Evolutionary conservation across 2,888 invertebrate species (phyloP).

Genomic region (Trilocha varians): DNA sequence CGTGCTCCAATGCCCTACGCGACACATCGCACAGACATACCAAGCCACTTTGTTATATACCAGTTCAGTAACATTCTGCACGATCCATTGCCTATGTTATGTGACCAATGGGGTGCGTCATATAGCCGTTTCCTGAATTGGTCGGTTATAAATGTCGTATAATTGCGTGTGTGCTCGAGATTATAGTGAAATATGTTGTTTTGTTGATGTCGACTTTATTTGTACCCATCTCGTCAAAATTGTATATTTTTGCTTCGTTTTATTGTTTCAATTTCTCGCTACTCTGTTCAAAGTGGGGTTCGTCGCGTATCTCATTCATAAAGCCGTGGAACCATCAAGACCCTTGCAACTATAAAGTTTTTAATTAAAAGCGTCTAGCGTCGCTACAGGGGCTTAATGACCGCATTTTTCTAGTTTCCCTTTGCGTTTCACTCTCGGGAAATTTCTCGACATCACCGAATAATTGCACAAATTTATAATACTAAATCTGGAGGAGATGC

Average conservation of each 20-base stretch:
- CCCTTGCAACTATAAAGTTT: slow-evolving; percentile 55
- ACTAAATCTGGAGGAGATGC: slow-evolving; percentile 39
- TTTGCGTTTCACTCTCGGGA: slow-evolving; percentile 45
- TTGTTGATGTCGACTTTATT: too few relatives aligned
- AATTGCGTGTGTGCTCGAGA: too few relatives aligned
- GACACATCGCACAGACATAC: slow-evolving; percentile 10
- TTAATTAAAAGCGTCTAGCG: slow-evolving; percentile 56
- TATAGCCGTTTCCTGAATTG: slow-evolving; percentile 17
- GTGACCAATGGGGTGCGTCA: slow-evolving; percentile 12
- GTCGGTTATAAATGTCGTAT: neutral
- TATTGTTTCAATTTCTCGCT: too few relatives aligned
- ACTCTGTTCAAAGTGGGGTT: neutral
- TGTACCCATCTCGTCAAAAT: too few relatives aligned
- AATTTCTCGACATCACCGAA: slow-evolving; percentile 52
- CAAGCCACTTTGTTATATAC: slow-evolving; percentile 4
- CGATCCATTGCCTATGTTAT: slow-evolving; percentile 19
- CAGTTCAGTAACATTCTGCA: slow-evolving; percentile 21
- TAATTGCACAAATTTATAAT: slow-evolving; percentile 63
- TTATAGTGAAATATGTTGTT: too few relatives aligned
- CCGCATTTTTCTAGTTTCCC: slow-evolving; percentile 61
- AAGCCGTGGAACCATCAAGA: slow-evolving; percentile 28
- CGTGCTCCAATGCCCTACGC: slow-evolving; percentile 9
- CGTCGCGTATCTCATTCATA: slow-evolving; percentile 29
- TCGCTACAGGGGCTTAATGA: slow-evolving; percentile 49
- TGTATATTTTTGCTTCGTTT: neutral